phyloP scores from a whole-genome alignment of 2,113 vertebrate species.

The Xyliphius kryptos region DNA sequence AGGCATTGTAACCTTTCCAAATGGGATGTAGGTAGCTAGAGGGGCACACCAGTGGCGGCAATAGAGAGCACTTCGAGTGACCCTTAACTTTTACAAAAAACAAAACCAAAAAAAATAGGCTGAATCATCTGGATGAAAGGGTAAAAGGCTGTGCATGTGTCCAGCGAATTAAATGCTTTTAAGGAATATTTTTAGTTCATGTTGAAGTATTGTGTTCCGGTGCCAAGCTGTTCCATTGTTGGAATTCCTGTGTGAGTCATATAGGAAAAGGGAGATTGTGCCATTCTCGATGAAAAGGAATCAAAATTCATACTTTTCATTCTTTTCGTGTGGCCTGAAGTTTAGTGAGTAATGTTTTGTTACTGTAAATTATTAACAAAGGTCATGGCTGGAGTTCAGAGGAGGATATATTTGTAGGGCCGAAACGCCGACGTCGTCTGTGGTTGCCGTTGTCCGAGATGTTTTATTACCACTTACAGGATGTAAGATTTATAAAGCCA shows the following conservation, averaged over 20 bases:
- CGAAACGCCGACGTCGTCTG: too few relatives aligned
- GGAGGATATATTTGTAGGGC: conserved; percentile 14
- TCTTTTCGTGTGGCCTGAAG: conserved; percentile 50
- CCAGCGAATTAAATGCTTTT: conserved; percentile 17
- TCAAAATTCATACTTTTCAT: conserved; percentile 29
- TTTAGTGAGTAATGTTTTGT: conserved; percentile 35
- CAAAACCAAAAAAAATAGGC: conserved; percentile 50
- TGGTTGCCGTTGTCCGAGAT: too few relatives aligned
- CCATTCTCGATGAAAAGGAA: conserved; percentile 15
- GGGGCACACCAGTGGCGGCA: conserved; percentile 36
- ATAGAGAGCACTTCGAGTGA: conserved; percentile 38
- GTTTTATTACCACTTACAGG: too few relatives aligned
- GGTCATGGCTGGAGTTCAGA: conserved; percentile 9
- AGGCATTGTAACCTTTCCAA: conserved; percentile 29
- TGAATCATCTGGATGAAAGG: conserved; percentile 48
- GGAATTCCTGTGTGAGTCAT: conserved; percentile 57
- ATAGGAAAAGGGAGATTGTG: conserved; percentile 52
- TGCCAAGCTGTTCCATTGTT: too few relatives aligned
- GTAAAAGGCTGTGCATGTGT: conserved; percentile 3
- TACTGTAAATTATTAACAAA: conserved; percentile 1
- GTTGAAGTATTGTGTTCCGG: conserved; percentile 20
- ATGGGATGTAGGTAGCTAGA: conserved; percentile 20
- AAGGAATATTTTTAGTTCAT: conserved; percentile 22
- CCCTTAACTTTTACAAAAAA: conserved; percentile 24
- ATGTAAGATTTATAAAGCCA: too few relatives aligned